A percentile compares a stretch with the other conserved stretches of the same genome.
phyloP scores from a whole-genome alignment of 2,113 vertebrate genomes.

The Heptranchias perlo region DNA sequence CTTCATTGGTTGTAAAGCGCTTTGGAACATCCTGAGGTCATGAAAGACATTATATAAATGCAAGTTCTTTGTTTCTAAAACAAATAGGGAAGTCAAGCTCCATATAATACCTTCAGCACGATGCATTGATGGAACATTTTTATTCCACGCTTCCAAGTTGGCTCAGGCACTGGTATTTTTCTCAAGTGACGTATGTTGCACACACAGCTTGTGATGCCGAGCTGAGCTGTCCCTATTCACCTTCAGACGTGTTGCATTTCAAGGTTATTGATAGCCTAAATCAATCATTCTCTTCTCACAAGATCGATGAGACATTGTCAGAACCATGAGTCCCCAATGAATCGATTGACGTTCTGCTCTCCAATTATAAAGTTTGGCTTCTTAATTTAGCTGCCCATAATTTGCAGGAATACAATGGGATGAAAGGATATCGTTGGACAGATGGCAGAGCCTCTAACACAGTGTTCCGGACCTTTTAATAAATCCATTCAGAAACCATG shows the following conservation, averaged over 20 bases:
- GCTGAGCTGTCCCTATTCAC: not conserved
- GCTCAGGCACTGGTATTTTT: not conserved
- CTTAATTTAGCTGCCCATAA: not conserved
- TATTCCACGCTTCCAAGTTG: not conserved
- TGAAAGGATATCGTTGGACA: not conserved
- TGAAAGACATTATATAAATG: not conserved
- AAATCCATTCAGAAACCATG: not conserved
- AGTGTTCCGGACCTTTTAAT: not conserved
- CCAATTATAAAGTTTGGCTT: not conserved
- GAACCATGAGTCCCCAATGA: not conserved
- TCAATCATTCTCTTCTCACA: not conserved
- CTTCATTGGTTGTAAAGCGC: not conserved
- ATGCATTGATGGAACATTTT: not conserved
- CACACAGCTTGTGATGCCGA: not conserved
- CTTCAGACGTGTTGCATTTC: not conserved
- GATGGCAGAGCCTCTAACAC: not conserved
- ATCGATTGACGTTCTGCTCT: not conserved
- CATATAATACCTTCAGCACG: not conserved
- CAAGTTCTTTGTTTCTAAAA: not conserved
- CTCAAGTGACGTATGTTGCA: not conserved
- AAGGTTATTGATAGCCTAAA: not conserved
- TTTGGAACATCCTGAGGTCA: too few relatives aligned
- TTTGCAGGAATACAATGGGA: not conserved
- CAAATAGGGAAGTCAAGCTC: not conserved
- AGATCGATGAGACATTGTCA: not conserved